Conservation (phyloP, 2,797 vertebrate genomes). For the Lithobates pipiens region DNA sequence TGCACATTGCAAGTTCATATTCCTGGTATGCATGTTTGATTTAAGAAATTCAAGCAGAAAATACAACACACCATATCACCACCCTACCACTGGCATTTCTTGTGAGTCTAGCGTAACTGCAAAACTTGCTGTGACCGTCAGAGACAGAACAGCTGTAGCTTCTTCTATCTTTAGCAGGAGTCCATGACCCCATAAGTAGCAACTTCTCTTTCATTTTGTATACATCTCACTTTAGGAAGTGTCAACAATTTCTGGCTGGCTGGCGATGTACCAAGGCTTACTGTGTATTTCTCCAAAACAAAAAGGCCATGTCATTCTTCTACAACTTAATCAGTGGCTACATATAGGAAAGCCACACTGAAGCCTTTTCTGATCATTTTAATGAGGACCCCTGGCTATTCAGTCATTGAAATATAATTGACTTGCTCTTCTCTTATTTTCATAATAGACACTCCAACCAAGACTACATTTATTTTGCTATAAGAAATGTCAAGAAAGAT, state of each 20-base stretch:
- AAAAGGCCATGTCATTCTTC: conserved; percentile 92
- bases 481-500: conserved; percentile 99
- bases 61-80: conserved; percentile 79
- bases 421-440: conserved; percentile 98
- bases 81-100: conserved; percentile 83
- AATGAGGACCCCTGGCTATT: conserved; percentile 99
- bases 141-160: conserved; percentile 84
- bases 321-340: conserved; percentile 92
- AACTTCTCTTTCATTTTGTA: conserved; percentile 80
- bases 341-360: conserved; percentile 85
- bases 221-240: conserved; percentile 82
- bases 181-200: conserved; percentile 83
- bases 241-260: conserved; percentile 89
- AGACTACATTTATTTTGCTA: conserved; percentile 93
- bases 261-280: conserved; percentile 77
- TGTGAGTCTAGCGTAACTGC: conserved; percentile 67
- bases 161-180: conserved; percentile 84
- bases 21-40: conserved; percentile 60
- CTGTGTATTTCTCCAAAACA: conserved; percentile 77
- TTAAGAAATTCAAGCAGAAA: conserved; percentile 70
- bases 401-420: conserved; percentile 99
- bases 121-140: conserved; percentile 77
- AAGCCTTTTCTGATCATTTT: conserved; percentile 93
- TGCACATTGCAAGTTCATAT: conserved; percentile 9
- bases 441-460: conserved; percentile 98